phyloP scores from a whole-genome alignment of 2,113 vertebrate genomes.

The Spea multiplicata region DNA sequence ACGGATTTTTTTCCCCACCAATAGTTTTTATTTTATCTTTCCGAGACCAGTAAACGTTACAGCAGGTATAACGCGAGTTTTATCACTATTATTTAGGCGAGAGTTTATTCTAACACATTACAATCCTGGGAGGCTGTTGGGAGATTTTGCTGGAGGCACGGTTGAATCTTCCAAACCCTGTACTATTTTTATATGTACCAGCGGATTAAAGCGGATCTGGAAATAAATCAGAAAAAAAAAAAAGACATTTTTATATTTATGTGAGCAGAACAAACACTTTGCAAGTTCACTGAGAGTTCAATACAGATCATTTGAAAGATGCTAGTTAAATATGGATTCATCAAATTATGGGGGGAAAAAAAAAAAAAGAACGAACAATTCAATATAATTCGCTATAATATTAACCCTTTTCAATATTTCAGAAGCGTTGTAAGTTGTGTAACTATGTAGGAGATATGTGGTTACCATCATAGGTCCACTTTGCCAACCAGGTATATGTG shows the following conservation, averaged over 20 bases:
- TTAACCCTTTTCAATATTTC: too few relatives aligned
- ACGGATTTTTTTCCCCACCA: too few relatives aligned
- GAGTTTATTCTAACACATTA: not conserved
- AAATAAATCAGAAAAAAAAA: slow-evolving; percentile 1
- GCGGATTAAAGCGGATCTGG: slow-evolving; percentile 13
- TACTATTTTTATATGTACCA: slow-evolving; percentile 11
- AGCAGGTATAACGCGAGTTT: too few relatives aligned
- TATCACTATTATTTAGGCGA: too few relatives aligned
- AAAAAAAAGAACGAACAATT: not conserved
- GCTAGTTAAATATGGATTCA: not conserved
- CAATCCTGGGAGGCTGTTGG: not conserved
- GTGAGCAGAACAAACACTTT: not conserved
- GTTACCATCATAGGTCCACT: too few relatives aligned
- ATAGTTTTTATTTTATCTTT: too few relatives aligned
- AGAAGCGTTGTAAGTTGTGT: too few relatives aligned
- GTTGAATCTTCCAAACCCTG: not conserved
- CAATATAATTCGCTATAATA: not conserved
- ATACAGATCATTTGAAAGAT: not conserved
- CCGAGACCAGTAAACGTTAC: too few relatives aligned
- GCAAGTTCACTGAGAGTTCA: slow-evolving; percentile 18
- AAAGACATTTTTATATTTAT: slow-evolving; percentile 1
- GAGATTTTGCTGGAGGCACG: not conserved
- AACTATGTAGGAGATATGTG: too few relatives aligned
- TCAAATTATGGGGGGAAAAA: not conserved
- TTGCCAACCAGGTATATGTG: too few relatives aligned